Percentiles rank a stretch among this genome's conserved stretches.
phyloP scores from a whole-genome alignment of 2,888 invertebrate species.

The Metallyticus violacea region DNA sequence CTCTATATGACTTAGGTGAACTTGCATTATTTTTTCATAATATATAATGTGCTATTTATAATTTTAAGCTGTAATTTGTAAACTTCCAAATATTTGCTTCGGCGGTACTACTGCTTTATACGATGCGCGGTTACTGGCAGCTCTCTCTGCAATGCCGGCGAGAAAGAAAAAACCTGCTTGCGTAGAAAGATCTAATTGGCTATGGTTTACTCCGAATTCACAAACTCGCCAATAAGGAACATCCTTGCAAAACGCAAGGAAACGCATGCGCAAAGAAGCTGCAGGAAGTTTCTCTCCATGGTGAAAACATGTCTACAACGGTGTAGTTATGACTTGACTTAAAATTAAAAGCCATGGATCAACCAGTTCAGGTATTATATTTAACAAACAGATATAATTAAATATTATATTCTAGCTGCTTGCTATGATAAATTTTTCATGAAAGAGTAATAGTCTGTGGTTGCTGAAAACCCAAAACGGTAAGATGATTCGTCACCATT shows the following conservation, averaged over 20 bases:
- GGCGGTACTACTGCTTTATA: not conserved
- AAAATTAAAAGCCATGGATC: constrained; percentile 33
- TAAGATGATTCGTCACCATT: constrained; percentile 27
- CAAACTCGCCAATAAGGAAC: not conserved
- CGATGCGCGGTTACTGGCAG: not conserved
- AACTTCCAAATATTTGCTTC: not conserved
- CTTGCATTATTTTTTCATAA: no score
- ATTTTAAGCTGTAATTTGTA: not conserved
- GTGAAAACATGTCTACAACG: constrained; percentile 3
- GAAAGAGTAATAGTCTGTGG: not conserved
- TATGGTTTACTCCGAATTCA: not conserved
- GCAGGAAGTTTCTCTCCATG: constrained; percentile 12
- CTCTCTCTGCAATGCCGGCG: not conserved
- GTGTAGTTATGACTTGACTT: constrained; percentile 34
- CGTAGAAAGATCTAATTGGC: not conserved
- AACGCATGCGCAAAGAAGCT: constrained; percentile 5
- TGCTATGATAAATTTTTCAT: not conserved
- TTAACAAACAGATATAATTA: not conserved
- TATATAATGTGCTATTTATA: no score
- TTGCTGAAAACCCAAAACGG: not conserved
- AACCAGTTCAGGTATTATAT: constrained; percentile 32
- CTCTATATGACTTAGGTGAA: no score
- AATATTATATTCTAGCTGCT: not conserved
- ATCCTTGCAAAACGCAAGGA: not conserved
- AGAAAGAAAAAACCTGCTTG: not conserved